A percentile compares a stretch with the other conserved stretches of the same genome.
Evolutionary conservation across 2,113 vertebrate genomes (phyloP).

Genomic region (Oreochromis aureus): DNA sequence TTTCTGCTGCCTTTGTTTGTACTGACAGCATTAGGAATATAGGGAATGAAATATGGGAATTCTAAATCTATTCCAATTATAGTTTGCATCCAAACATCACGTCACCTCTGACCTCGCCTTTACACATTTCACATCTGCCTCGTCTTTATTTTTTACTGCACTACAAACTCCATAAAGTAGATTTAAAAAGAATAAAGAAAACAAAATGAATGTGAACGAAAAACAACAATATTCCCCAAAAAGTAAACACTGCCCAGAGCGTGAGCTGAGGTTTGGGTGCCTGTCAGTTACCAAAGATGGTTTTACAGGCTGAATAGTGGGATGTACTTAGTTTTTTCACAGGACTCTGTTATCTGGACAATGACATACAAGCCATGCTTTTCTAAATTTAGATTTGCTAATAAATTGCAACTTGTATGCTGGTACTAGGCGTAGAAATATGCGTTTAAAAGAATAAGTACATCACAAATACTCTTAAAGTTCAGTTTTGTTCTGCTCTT

Average conservation of each 20-base stretch:
- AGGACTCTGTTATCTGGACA: not conserved
- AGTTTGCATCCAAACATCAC: not conserved
- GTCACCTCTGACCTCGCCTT: not conserved
- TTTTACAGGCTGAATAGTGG: not conserved
- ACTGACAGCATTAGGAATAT: not conserved
- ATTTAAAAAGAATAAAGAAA: not conserved
- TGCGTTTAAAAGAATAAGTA: fast-evolving
- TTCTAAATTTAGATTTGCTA: not conserved
- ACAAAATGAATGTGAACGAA: not conserved
- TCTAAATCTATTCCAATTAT: fast-evolving
- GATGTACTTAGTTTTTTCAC: not conserved
- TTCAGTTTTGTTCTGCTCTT: not conserved
- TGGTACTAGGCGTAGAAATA: not conserved
- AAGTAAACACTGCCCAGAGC: not conserved
- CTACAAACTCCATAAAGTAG: not conserved
- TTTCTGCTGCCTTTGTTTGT: not conserved
- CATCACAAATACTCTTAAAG: not conserved
- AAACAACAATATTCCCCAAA: not conserved
- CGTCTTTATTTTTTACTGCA: not conserved
- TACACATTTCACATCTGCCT: not conserved
- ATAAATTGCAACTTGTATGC: not conserved
- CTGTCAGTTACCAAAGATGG: not conserved
- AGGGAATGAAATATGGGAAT: not conserved
- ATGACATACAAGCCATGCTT: not conserved
- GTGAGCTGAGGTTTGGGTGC: not conserved